Conservation (phyloP, 1,140 invertebrate species). For the Pseudoatta argentina region DNA sequence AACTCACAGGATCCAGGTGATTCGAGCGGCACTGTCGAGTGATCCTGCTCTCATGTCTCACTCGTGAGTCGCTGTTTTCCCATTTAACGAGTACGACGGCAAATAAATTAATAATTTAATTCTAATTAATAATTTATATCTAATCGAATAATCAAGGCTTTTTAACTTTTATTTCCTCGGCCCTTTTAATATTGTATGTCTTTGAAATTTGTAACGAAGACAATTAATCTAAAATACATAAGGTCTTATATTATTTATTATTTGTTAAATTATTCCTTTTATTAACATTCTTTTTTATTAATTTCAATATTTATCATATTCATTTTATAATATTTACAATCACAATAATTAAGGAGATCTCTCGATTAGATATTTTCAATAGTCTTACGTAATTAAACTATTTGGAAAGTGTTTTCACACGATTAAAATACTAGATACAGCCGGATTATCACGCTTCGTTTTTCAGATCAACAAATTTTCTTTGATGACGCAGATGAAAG, state of each 20-base stretch:
- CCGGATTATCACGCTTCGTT: neutral
- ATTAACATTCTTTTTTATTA: neutral
- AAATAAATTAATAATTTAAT: slow-evolving; percentile 1
- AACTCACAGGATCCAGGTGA: slow-evolving; percentile 48
- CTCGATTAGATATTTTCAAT: neutral
- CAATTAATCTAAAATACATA: slow-evolving; percentile 1
- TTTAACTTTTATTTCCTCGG: neutral
- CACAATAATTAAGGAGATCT: neutral
- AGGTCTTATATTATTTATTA: neutral
- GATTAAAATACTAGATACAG: neutral
- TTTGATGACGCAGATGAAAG: neutral
- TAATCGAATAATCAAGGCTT: slow-evolving; percentile 4
- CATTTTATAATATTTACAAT: neutral
- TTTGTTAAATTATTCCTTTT: neutral
- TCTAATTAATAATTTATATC: slow-evolving; percentile 12
- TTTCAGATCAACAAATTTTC: neutral
- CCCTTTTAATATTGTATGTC: slow-evolving; percentile 3
- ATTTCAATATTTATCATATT: neutral
- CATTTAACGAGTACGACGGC: slow-evolving; percentile 7
- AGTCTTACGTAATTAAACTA: neutral
- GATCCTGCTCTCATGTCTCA: slow-evolving; percentile 19
- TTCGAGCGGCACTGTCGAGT: slow-evolving; percentile 15
- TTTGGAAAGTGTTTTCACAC: neutral
- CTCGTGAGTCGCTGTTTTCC: slow-evolving; percentile 23
- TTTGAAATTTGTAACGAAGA: neutral